Conservation (phyloP, 2,113 vertebrate genomes). For the Bubo bubo region DNA sequence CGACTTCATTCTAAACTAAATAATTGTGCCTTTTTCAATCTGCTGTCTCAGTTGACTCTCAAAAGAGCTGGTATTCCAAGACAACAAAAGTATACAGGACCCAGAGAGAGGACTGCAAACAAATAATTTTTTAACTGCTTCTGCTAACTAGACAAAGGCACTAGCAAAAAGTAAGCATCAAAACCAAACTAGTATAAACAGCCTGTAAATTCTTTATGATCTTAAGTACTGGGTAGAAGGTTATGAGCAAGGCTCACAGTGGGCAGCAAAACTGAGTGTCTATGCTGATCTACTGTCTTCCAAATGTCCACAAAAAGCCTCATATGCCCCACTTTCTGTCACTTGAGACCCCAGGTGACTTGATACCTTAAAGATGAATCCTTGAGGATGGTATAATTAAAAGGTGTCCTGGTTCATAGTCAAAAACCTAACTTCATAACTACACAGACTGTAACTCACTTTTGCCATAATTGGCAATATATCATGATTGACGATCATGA, state of each 20-base stretch:
- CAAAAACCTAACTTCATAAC: not conserved
- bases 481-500: not conserved
- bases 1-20: not conserved
- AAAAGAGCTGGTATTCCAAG: not conserved
- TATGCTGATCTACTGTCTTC: not conserved
- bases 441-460: not conserved
- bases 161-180: not conserved
- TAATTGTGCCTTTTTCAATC: not conserved
- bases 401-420: not conserved
- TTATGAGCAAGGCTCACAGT: not conserved
- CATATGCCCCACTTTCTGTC: not conserved
- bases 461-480: not conserved
- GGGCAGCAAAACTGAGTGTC: not conserved
- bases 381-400: not conserved
- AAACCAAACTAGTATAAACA: not conserved
- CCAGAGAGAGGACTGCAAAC: not conserved
- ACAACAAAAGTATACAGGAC: not conserved
- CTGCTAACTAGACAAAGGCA: not conserved
- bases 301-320: not conserved
- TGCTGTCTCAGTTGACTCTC: not conserved
- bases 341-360: not conserved
- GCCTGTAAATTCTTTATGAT: not conserved
- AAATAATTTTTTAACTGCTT: not conserved
- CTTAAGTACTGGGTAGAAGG: not conserved
- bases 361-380: not conserved